Conservation (phyloP, 2,888 invertebrate genomes). For the Heliconius sara region DNA sequence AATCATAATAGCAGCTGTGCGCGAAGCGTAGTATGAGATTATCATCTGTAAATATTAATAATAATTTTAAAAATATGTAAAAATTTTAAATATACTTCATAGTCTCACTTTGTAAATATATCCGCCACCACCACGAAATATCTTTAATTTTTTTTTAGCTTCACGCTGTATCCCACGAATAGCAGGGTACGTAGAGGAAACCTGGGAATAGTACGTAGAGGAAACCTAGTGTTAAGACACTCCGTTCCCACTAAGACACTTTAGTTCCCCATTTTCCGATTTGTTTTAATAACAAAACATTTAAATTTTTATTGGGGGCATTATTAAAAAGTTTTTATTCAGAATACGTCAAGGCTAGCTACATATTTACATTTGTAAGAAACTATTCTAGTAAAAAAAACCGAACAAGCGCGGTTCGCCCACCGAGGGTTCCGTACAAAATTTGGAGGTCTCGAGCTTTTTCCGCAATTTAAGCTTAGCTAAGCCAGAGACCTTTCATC, state of each 20-base stretch:
- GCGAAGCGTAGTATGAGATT: constrained; percentile 80
- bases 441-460: no score
- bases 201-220: not conserved
- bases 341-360: not conserved
- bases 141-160: not conserved
- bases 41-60: constrained; percentile 78
- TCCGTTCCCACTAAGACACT: no score
- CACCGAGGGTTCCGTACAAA: no score
- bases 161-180: not conserved
- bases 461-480: no score
- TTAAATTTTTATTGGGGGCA: not conserved
- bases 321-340: not conserved
- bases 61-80: not conserved
- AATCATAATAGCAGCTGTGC: constrained; percentile 81
- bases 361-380: not conserved
- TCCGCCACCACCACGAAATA: no score
- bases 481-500: no score
- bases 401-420: no score
- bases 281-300: no score
- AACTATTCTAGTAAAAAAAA: no score
- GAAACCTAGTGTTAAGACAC: not conserved
- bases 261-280: no score
- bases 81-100: no score
- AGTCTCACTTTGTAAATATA: no score
- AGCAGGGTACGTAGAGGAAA: not conserved